Conservation (phyloP, 2,113 vertebrate species). For the Bettongia penicillata region DNA sequence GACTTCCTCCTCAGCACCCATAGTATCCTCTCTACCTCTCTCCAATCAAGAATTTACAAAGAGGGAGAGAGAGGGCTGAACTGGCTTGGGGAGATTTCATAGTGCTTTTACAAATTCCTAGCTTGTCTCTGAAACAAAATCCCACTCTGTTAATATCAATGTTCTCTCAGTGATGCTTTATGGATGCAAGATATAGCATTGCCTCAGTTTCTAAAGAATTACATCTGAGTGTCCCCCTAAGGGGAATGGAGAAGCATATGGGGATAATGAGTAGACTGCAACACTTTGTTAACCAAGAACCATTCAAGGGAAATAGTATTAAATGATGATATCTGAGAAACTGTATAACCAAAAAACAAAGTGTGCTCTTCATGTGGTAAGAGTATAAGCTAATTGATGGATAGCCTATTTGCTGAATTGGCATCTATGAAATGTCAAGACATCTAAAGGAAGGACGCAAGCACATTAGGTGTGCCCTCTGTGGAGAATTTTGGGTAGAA, state of each 20-base stretch:
- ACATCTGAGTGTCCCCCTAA: background rate
- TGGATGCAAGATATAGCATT: background rate
- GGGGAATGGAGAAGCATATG: background rate
- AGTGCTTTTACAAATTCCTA: background rate
- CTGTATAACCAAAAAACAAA: background rate
- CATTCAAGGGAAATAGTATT: background rate
- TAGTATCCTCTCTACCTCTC: background rate
- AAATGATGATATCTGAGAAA: background rate
- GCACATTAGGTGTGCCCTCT: background rate
- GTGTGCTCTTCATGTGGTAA: background rate
- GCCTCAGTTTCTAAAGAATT: background rate
- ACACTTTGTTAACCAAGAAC: background rate
- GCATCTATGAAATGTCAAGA: background rate
- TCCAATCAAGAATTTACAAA: background rate
- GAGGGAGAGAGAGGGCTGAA: background rate
- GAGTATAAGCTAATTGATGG: background rate
- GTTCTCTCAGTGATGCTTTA: background rate
- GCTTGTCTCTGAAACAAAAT: background rate
- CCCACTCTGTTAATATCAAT: background rate
- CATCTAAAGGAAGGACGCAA: background rate
- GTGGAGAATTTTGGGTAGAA: background rate
- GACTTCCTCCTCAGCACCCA: background rate
- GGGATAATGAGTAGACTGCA: background rate
- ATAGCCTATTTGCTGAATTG: background rate
- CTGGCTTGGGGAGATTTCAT: background rate